Conservation (phyloP, 2,797 vertebrate genomes). For the Netta rufina region DNA sequence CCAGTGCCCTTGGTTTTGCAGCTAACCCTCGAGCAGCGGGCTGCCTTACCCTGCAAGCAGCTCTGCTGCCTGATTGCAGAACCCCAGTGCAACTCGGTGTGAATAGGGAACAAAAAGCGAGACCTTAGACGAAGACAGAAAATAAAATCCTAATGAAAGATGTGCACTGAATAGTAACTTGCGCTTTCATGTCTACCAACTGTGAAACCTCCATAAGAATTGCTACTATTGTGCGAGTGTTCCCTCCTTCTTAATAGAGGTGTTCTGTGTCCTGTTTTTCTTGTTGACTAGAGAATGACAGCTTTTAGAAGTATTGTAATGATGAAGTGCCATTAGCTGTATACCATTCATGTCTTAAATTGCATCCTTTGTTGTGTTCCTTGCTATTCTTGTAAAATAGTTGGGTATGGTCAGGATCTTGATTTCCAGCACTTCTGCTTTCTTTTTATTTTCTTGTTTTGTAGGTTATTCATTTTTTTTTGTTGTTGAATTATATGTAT, state of each 20-base stretch:
- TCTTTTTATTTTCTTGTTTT: conserved; percentile 35
- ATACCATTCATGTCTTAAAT: neutral
- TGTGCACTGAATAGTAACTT: neutral
- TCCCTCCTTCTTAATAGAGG: conserved; percentile 7
- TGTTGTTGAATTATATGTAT: conserved; percentile 42
- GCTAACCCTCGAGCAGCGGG: rapidly evolving
- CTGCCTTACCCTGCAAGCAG: neutral
- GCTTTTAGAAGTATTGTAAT: conserved; percentile 15
- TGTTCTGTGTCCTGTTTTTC: conserved; percentile 44
- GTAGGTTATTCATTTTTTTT: neutral
- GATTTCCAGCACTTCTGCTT: conserved; percentile 8
- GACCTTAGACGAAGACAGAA: neutral
- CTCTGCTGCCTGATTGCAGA: neutral
- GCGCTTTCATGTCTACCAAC: neutral
- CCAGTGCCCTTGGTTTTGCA: neutral
- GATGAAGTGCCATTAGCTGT: conserved; percentile 40
- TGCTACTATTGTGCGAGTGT: neutral
- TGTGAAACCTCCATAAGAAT: neutral
- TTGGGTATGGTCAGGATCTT: conserved; percentile 20
- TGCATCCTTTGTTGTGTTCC: conserved; percentile 34
- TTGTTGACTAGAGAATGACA: conserved; percentile 30
- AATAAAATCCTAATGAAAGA: neutral
- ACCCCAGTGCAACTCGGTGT: neutral
- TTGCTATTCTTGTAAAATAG: conserved; percentile 16
- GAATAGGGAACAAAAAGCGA: neutral